Base-by-base conservation (phyloP, 2,888 invertebrate genomes). In the Scaptomyza polygonia region DNA sequence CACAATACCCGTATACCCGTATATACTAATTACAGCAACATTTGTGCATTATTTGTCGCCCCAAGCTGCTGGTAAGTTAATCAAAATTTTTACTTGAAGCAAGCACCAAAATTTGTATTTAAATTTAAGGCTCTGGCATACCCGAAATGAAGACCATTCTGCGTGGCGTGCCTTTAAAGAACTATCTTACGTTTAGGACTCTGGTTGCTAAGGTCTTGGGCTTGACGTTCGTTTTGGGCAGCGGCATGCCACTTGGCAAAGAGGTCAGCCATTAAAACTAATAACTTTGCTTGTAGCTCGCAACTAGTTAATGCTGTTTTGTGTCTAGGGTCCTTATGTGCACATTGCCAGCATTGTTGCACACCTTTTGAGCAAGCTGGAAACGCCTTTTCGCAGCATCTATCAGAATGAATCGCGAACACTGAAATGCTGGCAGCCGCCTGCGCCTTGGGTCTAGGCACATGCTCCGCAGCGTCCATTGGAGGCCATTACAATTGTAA, bases 61-160 rank as follows among this genome's bases (percentile, higher is more conserved):
- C 4, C 99, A 99, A 92, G 98, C 98, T 77, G 98, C 98, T 91
- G 98, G 97, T 97, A 92, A 88, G 89, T 76, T 25, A 21, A 7
- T 48, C 29, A 40, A 8, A 85, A 83, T 0, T 3, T 0, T 6
- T 39, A 59, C 32, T 55, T 52, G 52, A 14, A 25, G 11, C 44
- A 44, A 44, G 16, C 49, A 47, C 1, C 63, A 44, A 49, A 44
- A 53, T 48, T 18, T 16, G 52, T 27, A 47, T 30, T 43, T 57
- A 40, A 45, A 11, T 34, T 62, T 36, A 91, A 97, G 97, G 99
- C 78, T 99, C 99, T 53, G 99, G 99, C 65, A 99, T 99, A 88
- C 99, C 99, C 44, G 99, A 99, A 93, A 99, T 99, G 98, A 99
- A 99, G 93, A 99, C 99, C 5, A 99, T 99, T 72, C 93, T 97